Base-by-base conservation (phyloP, 2,888 invertebrate genomes). In the Drosophila testacea region DNA sequence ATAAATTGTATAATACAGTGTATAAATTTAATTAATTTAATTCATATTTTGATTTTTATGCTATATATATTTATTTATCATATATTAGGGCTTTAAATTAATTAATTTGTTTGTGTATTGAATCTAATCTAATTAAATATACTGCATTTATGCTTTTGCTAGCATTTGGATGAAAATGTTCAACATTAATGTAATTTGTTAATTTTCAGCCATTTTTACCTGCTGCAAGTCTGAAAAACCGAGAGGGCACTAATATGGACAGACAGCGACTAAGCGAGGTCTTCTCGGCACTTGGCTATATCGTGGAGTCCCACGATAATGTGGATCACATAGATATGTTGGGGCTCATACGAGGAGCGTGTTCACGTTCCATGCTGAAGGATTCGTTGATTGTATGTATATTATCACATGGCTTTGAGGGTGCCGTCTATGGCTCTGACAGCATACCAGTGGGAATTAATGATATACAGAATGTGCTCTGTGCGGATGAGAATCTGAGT, bases 351-450 rank as follows among this genome's bases (percentile, higher is more conserved):
- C 85, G 89, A 0, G 79, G 81, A 6, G 77, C 75, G 4, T 91
- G 90, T 4, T 77, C 83, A 0, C 87, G 85, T 10, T 90, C 91
- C 1, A 30, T 79, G 3, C 56, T 80, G 4, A 83, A 76, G 22
- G 92, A 92, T 67, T 92, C 92, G 0, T 47, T 92, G 11, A 89
- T 92, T 65, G 88, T 92, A 6, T 91, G 91, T 67, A 91, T 93
- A 52, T 64, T 92, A 41, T 90, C 92, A 5, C 92, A 93, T 73
- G 92, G 93, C 0, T 77, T 87, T 59, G 87, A 92, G 68, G 92
- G 93, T 28, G 90, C 92, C 2, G 91, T 94, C 10, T 94, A 93
- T 75, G 94, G 94, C 1, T 89, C 90, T 0, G 93, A 94, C 59
- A 93, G 94, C 77, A 91, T 94, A 41, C 91, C 93, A 0, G 90